These are phyloP conservation scores for Myotis yumanensis DNA, from an alignment of 2,113 vertebrate species.

Conservation along the genomic window DNA sequence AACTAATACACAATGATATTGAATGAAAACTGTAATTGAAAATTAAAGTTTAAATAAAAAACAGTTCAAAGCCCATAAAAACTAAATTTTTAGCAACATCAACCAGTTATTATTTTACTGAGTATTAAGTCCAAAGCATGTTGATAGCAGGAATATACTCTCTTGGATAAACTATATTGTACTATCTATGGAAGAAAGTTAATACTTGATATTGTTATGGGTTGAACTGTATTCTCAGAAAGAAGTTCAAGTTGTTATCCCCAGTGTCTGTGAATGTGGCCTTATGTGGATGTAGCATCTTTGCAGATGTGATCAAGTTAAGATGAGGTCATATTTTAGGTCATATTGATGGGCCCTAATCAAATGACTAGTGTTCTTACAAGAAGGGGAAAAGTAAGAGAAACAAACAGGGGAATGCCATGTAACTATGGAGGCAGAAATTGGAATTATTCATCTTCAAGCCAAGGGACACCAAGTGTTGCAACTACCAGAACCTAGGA, in stretches of 20 bases:
- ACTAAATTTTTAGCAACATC: not conserved
- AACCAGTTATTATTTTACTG: not conserved
- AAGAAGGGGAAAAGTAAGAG: not conserved
- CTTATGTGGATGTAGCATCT: not conserved
- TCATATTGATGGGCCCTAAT: not conserved
- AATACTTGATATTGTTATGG: not conserved
- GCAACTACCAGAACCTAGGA: not conserved
- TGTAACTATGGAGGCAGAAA: not conserved
- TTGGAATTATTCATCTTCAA: not conserved
- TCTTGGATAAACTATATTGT: not conserved
- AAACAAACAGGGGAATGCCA: not conserved
- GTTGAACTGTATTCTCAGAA: not conserved
- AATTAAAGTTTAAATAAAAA: not conserved
- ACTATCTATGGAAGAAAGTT: not conserved
- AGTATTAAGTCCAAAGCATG: not conserved
- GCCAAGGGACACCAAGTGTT: not conserved
- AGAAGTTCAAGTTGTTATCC: not conserved
- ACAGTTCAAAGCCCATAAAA: not conserved
- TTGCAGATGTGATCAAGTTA: not conserved
- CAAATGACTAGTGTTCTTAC: not conserved
- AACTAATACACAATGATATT: not conserved
- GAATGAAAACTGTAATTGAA: not conserved
- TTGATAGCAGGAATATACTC: not conserved
- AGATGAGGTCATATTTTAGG: not conserved
- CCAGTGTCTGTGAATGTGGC: not conserved